phyloP scores from a whole-genome alignment of 2,797 vertebrate species.

The Limnodromus scolopaceus region DNA sequence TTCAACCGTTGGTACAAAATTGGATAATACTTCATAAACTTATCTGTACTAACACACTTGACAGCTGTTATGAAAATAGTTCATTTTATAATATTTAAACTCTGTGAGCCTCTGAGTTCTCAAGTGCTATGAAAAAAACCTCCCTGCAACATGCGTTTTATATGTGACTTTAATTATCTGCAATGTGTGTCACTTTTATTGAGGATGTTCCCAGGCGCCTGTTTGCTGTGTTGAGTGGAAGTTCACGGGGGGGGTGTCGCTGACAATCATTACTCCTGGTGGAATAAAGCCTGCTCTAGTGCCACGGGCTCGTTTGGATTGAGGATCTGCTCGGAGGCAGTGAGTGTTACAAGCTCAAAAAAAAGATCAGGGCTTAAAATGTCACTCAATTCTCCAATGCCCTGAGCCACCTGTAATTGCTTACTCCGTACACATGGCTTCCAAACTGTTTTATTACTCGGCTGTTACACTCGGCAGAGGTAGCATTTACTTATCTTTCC shows the following conservation, averaged over 20 bases:
- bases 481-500: constrained; percentile 2
- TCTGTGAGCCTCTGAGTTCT: background rate
- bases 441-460: background rate
- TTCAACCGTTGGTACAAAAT: background rate
- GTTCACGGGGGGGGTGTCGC: background rate
- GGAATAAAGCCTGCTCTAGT: background rate
- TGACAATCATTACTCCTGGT: background rate
- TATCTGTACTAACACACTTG: background rate
- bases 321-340: background rate
- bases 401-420: background rate
- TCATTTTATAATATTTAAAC: background rate
- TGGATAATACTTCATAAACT: background rate
- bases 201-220: background rate
- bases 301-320: accelerated
- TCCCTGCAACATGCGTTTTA: background rate
- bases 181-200: background rate
- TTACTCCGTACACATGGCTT: background rate
- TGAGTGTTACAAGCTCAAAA: background rate
- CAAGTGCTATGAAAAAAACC: background rate
- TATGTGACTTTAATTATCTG: background rate
- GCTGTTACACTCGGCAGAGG: background rate
- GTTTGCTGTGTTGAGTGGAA: background rate
- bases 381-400: background rate
- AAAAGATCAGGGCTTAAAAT: background rate
- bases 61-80: background rate